These are phyloP conservation scores for Ivindomyrus marchei DNA, from an alignment of 2,113 vertebrate genomes.

Conservation along the genomic window DNA sequence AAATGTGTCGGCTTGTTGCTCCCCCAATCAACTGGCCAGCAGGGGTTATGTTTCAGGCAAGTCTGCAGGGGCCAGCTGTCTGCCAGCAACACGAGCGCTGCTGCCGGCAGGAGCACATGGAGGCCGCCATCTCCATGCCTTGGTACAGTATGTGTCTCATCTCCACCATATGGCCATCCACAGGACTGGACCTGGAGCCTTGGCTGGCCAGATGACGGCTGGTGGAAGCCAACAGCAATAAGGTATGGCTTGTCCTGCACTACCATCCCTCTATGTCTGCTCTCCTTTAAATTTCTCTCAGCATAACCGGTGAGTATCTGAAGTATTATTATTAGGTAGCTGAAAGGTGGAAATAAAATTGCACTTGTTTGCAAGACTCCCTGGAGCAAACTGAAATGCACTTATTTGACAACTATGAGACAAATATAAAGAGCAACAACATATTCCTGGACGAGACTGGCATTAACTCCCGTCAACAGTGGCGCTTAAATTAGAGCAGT, in stretches of 20 bases:
- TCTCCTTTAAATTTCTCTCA: neutral
- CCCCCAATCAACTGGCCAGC: neutral
- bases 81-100: neutral
- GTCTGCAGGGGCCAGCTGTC: neutral
- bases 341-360: neutral
- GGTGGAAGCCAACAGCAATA: neutral
- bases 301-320: neutral
- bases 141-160: neutral
- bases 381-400: neutral
- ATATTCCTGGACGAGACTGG: neutral
- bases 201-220: neutral
- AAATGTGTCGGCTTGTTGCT: neutral
- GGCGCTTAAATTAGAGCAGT: neutral
- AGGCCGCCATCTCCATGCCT: neutral
- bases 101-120: constrained; percentile 3
- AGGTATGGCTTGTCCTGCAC: neutral
- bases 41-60: neutral
- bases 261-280: neutral
- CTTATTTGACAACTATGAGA: neutral
- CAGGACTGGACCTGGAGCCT: neutral
- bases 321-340: neutral
- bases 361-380: neutral
- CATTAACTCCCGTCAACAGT: neutral
- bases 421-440: neutral
- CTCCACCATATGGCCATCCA: neutral